phyloP scores from a whole-genome alignment of 2,888 invertebrate species.

The Polyploca ridens region DNA sequence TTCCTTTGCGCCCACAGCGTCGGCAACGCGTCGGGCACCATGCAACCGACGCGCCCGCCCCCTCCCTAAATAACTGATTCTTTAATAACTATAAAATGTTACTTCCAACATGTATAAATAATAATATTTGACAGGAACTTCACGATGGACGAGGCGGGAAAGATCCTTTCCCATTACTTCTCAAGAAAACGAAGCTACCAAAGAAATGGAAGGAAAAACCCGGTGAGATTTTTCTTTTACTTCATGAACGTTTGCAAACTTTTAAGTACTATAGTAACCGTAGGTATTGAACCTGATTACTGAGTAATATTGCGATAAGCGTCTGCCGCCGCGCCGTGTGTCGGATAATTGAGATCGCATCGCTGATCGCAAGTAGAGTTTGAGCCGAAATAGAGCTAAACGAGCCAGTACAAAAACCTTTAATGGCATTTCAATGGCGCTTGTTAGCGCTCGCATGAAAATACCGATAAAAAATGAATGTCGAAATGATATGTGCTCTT shows the following conservation, averaged over 20 bases:
- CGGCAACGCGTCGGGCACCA: slow-evolving; percentile 22
- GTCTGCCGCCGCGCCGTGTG: slow-evolving; percentile 18
- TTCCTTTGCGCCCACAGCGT: slow-evolving; percentile 32
- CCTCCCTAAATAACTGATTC: slow-evolving; percentile 28
- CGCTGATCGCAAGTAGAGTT: slow-evolving; percentile 18
- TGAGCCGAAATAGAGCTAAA: slow-evolving; percentile 23
- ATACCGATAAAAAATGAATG: slow-evolving; percentile 51
- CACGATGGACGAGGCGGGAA: slow-evolving; percentile 89
- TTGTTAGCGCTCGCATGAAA: slow-evolving; percentile 41
- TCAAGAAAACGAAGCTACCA: slow-evolving; percentile 90
- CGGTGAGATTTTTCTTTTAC: slow-evolving; percentile 49
- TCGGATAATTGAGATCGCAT: slow-evolving; percentile 29
- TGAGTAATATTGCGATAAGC: slow-evolving; percentile 23
- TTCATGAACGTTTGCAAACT: slow-evolving; percentile 13
- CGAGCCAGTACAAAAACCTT: slow-evolving; percentile 41
- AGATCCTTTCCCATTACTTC: slow-evolving; percentile 89
- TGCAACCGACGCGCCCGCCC: background rate
- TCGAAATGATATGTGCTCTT: slow-evolving; percentile 43
- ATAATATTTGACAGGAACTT: slow-evolving; percentile 79
- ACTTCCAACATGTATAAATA: slow-evolving; percentile 16
- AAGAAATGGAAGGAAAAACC: slow-evolving; percentile 88
- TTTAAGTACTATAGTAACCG: background rate
- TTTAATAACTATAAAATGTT: slow-evolving; percentile 21
- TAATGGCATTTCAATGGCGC: slow-evolving; percentile 56
- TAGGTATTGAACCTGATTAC: slow-evolving; percentile 13